These are phyloP conservation scores for Ctenosaura bakeri DNA, from an alignment of 2,797 vertebrate species.

Conservation along the genomic window DNA sequence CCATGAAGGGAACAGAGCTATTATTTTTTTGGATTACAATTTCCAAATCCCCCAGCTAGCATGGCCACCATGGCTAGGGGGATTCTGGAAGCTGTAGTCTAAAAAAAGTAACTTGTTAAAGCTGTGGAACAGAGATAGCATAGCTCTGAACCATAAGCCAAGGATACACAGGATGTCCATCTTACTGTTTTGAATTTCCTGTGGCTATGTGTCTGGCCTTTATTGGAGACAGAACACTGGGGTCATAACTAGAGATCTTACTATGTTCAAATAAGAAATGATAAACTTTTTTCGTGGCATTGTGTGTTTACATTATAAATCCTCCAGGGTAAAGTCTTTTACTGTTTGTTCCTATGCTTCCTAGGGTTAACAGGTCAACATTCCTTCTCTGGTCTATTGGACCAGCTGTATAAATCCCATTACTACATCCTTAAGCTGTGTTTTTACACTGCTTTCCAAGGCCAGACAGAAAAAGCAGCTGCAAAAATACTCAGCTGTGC, in stretches of 20 bases:
- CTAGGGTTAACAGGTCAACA: not conserved
- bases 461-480: not conserved
- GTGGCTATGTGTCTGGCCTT: not conserved
- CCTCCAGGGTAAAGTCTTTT: not conserved
- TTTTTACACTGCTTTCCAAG: not conserved
- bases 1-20: too few species aligned
- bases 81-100: too few species aligned
- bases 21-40: too few species aligned
- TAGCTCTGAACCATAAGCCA: not conserved
- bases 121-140: not conserved
- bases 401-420: slow-evolving; percentile 9
- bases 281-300: not conserved
- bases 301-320: slow-evolving; percentile 3
- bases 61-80: too few species aligned
- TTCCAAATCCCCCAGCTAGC: too few species aligned
- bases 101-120: too few species aligned
- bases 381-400: not conserved
- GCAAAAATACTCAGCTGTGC: not conserved
- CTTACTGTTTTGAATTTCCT: not conserved
- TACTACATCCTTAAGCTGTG: not conserved
- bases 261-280: not conserved
- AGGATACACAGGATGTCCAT: not conserved
- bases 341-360: slow-evolving; percentile 3
- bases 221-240: not conserved
- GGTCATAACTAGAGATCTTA: not conserved